Conservation (phyloP, 1,140 invertebrate genomes). For the Octopus sinensis region DNA sequence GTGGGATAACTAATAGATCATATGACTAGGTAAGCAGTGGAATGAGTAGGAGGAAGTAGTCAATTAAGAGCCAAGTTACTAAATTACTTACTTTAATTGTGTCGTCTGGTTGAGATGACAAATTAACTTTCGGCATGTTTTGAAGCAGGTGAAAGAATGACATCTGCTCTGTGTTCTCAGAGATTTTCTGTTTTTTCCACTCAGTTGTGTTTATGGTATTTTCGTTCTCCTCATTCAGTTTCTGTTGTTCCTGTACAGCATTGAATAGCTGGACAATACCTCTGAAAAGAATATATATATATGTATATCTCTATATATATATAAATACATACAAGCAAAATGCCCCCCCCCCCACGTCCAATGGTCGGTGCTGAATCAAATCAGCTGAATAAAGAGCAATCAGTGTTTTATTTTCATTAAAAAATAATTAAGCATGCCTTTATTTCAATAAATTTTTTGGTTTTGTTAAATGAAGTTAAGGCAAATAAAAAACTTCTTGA, state of each 20-base stretch:
- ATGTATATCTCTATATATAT: too few relatives aligned
- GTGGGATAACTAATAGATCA: background rate
- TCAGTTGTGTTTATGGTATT: slow-evolving; percentile 73
- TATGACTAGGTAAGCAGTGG: background rate
- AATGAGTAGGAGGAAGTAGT: background rate
- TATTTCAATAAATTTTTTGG: too few relatives aligned
- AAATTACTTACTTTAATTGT: background rate
- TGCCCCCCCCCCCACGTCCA: too few relatives aligned
- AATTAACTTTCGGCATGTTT: slow-evolving; percentile 50
- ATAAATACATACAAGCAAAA: too few relatives aligned
- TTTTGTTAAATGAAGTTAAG: too few relatives aligned
- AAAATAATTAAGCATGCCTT: too few relatives aligned
- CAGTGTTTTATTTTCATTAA: too few relatives aligned
- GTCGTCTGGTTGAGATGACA: background rate
- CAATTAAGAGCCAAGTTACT: background rate
- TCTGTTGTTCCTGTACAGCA: slow-evolving; percentile 81
- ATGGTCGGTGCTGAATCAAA: too few relatives aligned
- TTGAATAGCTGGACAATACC: slow-evolving; percentile 91
- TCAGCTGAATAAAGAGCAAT: too few relatives aligned
- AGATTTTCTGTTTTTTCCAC: slow-evolving; percentile 76
- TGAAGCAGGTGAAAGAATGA: slow-evolving; percentile 81
- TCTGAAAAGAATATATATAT: slow-evolving; percentile 55
- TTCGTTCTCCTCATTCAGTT: slow-evolving; percentile 71
- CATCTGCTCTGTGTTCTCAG: slow-evolving; percentile 77
- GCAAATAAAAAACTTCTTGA: too few relatives aligned